Evolutionary conservation across 2,888 invertebrate genomes (phyloP), one percentile per base, ranked within the genome.

Genomic region (Chelonus formosanus): DNA sequence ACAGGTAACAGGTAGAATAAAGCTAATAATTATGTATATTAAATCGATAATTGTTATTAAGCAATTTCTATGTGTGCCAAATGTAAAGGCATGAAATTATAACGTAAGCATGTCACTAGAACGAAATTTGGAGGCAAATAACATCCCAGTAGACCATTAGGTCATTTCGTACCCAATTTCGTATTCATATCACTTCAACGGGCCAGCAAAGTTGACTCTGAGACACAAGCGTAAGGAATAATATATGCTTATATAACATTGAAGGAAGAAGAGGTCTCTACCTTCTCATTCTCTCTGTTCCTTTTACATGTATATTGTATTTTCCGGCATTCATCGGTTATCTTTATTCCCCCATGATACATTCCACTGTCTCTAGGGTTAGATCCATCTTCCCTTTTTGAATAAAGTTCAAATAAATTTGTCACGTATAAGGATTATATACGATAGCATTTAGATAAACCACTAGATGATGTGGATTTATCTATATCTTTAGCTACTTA

Each of bases 291-390:
- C 31, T 52, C 6, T 52, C 5, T 45, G 10, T 48, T 20, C 50
- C 31, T 40, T 32, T 45, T 45, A 43, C 55, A 63, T 56, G 55
- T 63, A 56, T 63, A 63, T 63, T 63, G 55, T 47, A 63, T 63
- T 40, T 31, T 63, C 20, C 20, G 53, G 36, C 48, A 56, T 50
- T 55, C 44, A 31, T 63, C 44, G 7, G 53, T 63, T 50, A 56
- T 63, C 63, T 54, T 50, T 48, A 55, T 56, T 56, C 48, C 48
- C 55, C 45, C 20, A 20, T 60, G 47, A 34, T 36, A 50, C 47
- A 45, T 44, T 48, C 36, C 10, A 44, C 53, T 53, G 44, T 61
- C 53, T 53, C 35, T 44, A 53, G 53, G 44, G 44, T 43, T 61
- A n/a, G 50, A 61, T 50, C 44, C n/a, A 48, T 61, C 43, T 52